Evolutionary conservation across 2,113 vertebrate genomes (phyloP), one percentile per base, ranked within the genome.

Genomic region (Edolisoma coerulescens): DNA sequence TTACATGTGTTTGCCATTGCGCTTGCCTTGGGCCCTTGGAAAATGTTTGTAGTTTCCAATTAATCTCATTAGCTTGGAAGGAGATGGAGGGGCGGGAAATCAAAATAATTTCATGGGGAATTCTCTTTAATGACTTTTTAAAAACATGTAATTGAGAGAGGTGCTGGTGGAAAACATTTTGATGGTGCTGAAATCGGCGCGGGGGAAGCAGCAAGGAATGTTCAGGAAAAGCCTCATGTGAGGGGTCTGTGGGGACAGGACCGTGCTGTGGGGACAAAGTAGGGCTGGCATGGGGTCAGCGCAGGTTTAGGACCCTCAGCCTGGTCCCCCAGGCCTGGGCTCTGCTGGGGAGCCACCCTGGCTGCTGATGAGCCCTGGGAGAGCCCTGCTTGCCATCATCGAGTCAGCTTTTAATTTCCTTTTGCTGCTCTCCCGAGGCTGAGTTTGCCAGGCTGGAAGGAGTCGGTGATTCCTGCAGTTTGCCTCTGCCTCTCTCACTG

Each of bases 41-140:
- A 95, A 65, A 64, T n/a, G 73, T 92, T 89, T 90, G 90, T 67
- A 90, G 90, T 45, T 89, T 71, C n/a, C 90, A 90, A 81, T 95
- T 80, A 63, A 92, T 95, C 85, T 88, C 90, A 30, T 92, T 90
- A 84, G 88, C 56, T 52, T 86, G 92, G 92, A 84, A 92, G 73
- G 5, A 89, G 94, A 71, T 0, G 2, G 89, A 79, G 81, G 47
- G 84, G 91, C 0, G 41, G 64, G 76, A 71, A 92, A 93, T 74
- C 35, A 83, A 85, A 91, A 96, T 84, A 70, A 90, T 95, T 96
- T 96, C 93, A 87, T 0, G 37, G 92, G 88, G 92, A 90, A 96
- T 96, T 96, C 90, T 93, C 69, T 94, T 68, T 82, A 96, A 93
- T 68, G 93, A 6, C 95, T 90, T 92, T 54, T 95, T 47, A 84